Percentiles rank a stretch among this genome's conserved stretches.
Evolutionary conservation across 1,140 invertebrate species (phyloP).

Genomic region (Streblospio benedicti): DNA sequence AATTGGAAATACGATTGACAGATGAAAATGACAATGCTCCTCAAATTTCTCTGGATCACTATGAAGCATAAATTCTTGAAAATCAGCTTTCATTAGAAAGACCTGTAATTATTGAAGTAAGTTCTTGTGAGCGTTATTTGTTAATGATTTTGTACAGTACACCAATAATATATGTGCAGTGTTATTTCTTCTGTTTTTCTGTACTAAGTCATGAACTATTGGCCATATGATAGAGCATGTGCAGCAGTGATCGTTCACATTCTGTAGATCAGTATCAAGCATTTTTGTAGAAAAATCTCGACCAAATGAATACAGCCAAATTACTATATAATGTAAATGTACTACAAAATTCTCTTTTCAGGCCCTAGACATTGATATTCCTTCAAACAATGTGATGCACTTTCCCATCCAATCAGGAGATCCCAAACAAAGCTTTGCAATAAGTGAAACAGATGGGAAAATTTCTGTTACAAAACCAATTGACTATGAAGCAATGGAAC

Average conservation of each 20-base stretch:
- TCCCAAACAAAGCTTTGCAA: constrained; percentile 65
- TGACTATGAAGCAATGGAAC: constrained; percentile 64
- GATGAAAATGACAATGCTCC: constrained; percentile 30
- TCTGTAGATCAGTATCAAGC: too few species aligned
- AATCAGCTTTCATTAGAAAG: constrained; percentile 70
- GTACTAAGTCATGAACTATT: too few species aligned
- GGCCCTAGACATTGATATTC: constrained; percentile 45
- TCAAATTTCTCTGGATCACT: constrained; percentile 56
- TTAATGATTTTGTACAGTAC: neutral
- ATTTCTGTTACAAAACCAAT: constrained; percentile 59
- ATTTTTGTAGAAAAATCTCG: too few species aligned
- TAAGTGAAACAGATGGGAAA: constrained; percentile 64
- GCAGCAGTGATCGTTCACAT: too few species aligned
- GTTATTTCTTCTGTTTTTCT: too few species aligned
- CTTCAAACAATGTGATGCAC: constrained; percentile 72
- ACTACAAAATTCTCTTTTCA: too few species aligned
- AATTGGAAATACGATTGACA: constrained; percentile 15
- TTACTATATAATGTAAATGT: too few species aligned
- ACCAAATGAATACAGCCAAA: too few species aligned
- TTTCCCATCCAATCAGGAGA: constrained; percentile 72
- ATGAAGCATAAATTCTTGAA: constrained; percentile 73
- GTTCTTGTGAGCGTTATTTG: constrained; percentile 53
- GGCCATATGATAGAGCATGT: too few species aligned
- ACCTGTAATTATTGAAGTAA: constrained; percentile 67
- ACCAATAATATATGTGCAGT: too few species aligned